Conservation (phyloP, 1,140 invertebrate species). For the Zaprionus nigranus region DNA sequence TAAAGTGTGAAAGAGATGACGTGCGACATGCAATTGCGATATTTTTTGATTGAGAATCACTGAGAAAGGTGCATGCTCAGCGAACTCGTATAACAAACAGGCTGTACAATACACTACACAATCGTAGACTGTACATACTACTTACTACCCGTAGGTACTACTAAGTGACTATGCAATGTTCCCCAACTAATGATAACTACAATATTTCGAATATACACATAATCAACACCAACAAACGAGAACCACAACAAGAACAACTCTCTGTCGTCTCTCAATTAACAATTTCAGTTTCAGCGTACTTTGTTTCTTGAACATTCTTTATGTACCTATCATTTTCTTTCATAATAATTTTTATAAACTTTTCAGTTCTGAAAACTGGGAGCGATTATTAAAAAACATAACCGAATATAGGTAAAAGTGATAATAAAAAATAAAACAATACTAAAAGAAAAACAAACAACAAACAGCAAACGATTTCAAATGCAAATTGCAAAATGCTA, state of each 20-base stretch:
- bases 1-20: constrained; percentile 18
- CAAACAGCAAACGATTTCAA: constrained; percentile 57
- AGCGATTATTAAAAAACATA: constrained; percentile 85
- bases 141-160: constrained; percentile 21
- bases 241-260: constrained; percentile 16
- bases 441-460: constrained; percentile 25
- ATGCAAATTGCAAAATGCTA: constrained; percentile 58
- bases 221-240: constrained; percentile 24
- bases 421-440: constrained; percentile 42
- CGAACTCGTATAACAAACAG: constrained; percentile 21
- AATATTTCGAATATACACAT: constrained; percentile 10
- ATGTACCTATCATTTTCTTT: constrained; percentile 67
- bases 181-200: constrained; percentile 10
- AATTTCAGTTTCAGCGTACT: constrained; percentile 55
- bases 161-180: constrained; percentile 1
- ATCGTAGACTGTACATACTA: constrained; percentile 41
- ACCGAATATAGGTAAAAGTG: constrained; percentile 84
- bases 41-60: constrained; percentile 21
- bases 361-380: constrained; percentile 85
- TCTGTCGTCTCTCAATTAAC: constrained; percentile 42
- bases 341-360: constrained; percentile 82
- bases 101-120: constrained; percentile 39
- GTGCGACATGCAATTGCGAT: constrained; percentile 3
- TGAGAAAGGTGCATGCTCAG: constrained; percentile 20
- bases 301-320: constrained; percentile 60